Base-by-base conservation (phyloP, 2,888 invertebrate genomes). In the Lagria hirta region DNA sequence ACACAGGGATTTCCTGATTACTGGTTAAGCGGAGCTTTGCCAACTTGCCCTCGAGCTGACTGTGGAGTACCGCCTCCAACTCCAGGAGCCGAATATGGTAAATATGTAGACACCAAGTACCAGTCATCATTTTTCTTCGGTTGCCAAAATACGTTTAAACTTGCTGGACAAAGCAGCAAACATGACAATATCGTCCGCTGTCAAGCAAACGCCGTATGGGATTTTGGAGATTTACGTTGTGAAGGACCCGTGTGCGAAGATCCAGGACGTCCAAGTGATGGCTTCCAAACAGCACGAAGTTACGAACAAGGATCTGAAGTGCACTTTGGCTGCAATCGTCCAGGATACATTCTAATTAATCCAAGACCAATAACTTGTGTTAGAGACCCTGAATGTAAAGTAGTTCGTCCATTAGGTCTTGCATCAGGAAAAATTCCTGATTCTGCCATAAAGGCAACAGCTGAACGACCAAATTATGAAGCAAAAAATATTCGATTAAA, bases 161-260 rank as follows among this genome's bases (percentile, higher is more conserved):
- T 94, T 8, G 92, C 91, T 11, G 95, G 95, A 2, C 92, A 95
- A 73, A 92, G 94, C 1, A 87, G 85, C 51, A 85, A 88, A 58
- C 88, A 93, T 56, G 94, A 96, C 62, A 92, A 92, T 65, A 88
- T 90, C 6, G 96, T 98, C 0, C 78, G 88, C 49, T 97, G 97
- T 70, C 87, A 88, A 73, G 85, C 86, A 1, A 93, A 93, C 63
- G 92, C 93, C 2, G 86, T 89, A 48, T 98, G 98, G 98, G 97
- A 97, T 75, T 95, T 97, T 68, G 97, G 97, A 15, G 93, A 94
- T 66, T 76, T 98, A 32, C 77, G 92, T 36, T 98, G 98, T 65
- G 95, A 96, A 75, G 97, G 96, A 11, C 96, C 96, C 2, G 95
- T 96, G 1, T 96, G 96, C 68, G 89, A 91, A 69, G 96, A 97